phyloP scores from a whole-genome alignment of 2,888 invertebrate genomes.

The Pterobdella sp. region DNA sequence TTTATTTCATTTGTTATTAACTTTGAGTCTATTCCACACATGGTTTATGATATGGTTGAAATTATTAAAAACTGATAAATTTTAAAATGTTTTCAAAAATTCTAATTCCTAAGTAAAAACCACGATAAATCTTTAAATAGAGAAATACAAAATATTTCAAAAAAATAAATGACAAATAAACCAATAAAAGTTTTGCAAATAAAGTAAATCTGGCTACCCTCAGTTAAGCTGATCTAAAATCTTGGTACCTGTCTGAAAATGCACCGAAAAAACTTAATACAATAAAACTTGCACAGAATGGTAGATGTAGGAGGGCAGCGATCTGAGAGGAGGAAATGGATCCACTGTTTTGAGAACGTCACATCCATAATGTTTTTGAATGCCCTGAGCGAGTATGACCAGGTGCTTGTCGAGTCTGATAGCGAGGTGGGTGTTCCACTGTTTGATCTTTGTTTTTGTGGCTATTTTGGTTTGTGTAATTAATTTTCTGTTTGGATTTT shows the following conservation, averaged over 20 bases:
- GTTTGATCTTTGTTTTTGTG: background rate
- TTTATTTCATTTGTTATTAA: too few relatives aligned
- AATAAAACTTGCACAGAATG: slow-evolving; percentile 68
- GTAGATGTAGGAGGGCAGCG: slow-evolving; percentile 99
- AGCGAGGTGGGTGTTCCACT: slow-evolving; percentile 71
- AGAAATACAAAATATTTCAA: background rate
- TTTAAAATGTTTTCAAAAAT: too few relatives aligned
- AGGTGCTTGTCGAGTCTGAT: slow-evolving; percentile 95
- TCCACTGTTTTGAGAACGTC: slow-evolving; percentile 99
- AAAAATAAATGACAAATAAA: background rate
- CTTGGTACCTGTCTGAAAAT: too few relatives aligned
- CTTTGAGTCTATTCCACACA: too few relatives aligned
- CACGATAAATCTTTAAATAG: too few relatives aligned
- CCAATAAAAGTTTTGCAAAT: background rate
- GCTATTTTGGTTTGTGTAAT: background rate
- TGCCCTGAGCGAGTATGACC: slow-evolving; percentile 78
- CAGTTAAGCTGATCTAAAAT: too few relatives aligned
- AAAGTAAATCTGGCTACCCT: too few relatives aligned
- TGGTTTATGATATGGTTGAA: too few relatives aligned
- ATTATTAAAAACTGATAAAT: too few relatives aligned
- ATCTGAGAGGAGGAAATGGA: slow-evolving; percentile 99
- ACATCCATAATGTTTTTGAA: slow-evolving; percentile 99
- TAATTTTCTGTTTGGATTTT: too few relatives aligned
- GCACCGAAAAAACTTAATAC: too few relatives aligned
- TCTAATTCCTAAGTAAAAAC: too few relatives aligned